Evolutionary conservation across 2,888 invertebrate genomes (phyloP).

Genomic region (Stenichneumon culpator): DNA sequence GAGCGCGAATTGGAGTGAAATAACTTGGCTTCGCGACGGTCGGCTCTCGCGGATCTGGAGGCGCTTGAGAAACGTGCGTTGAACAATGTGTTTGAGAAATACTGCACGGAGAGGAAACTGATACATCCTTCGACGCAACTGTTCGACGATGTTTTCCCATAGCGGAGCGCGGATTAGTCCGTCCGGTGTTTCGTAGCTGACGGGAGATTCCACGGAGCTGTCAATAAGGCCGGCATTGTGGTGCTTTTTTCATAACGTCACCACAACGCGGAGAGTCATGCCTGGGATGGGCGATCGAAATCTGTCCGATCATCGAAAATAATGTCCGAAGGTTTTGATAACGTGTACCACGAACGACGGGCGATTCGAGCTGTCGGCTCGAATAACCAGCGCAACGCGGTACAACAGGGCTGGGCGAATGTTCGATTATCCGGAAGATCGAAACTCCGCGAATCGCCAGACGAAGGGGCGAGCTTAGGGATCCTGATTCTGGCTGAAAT

Average conservation of each 20-base stretch:
- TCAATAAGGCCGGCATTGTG: background rate
- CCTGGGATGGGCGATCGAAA: slow-evolving; percentile 37
- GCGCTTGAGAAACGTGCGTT: background rate
- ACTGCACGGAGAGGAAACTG: background rate
- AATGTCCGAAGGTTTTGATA: slow-evolving; percentile 50
- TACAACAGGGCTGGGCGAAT: slow-evolving; percentile 23
- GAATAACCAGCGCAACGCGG: background rate
- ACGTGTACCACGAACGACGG: slow-evolving; percentile 14
- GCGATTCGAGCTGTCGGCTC: slow-evolving; percentile 12
- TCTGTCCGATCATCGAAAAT: slow-evolving; percentile 60
- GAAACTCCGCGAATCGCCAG: slow-evolving; percentile 55
- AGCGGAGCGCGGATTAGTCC: too few relatives aligned
- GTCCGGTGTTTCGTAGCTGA: background rate
- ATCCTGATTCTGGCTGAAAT: background rate
- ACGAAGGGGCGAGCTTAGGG: slow-evolving; percentile 33
- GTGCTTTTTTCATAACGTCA: background rate
- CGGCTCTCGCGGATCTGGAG: slow-evolving; percentile 2
- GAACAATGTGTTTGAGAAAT: background rate
- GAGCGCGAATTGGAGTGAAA: slow-evolving; percentile 56
- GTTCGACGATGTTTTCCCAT: background rate
- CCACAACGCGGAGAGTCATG: background rate
- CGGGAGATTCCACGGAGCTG: background rate
- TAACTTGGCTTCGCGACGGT: slow-evolving; percentile 56
- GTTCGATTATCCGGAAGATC: slow-evolving; percentile 39
- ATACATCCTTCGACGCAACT: background rate